These are phyloP conservation scores for Cervus canadensis DNA, from an alignment of 2,113 vertebrate species.

Conservation along the genomic window DNA sequence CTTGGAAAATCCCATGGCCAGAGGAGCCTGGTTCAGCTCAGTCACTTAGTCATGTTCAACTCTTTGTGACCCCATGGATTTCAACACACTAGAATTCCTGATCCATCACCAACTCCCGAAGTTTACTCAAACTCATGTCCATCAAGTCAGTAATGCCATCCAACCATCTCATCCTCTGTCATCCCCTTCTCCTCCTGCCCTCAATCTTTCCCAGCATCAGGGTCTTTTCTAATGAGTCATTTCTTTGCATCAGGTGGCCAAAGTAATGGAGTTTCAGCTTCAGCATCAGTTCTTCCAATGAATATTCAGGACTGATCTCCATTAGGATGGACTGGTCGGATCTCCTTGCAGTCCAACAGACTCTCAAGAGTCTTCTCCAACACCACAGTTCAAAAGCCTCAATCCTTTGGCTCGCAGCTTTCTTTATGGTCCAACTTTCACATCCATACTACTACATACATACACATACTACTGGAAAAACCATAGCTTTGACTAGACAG, in stretches of 20 bases:
- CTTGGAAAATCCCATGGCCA: not conserved
- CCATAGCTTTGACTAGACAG: fast-evolving
- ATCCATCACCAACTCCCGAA: not conserved
- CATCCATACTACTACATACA: too few relatives aligned
- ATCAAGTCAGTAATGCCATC: not conserved
- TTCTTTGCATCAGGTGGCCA: not conserved
- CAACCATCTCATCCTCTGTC: not conserved
- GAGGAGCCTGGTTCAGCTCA: not conserved
- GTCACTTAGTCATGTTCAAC: not conserved
- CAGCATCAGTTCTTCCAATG: not conserved
- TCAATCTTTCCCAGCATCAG: not conserved
- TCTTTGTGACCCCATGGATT: not conserved
- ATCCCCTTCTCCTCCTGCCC: not conserved
- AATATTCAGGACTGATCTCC: not conserved
- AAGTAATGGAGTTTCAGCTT: not conserved
- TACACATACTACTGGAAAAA: not conserved
- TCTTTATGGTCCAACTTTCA: not conserved
- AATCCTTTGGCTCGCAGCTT: fast-evolving
- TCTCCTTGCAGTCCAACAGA: not conserved
- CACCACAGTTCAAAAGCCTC: not conserved
- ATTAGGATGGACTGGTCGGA: not conserved
- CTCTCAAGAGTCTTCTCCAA: not conserved
- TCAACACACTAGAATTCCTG: not conserved
- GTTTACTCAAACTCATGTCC: not conserved
- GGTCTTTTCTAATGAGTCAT: not conserved